A percentile compares a stretch with the other conserved stretches of the same genome.
Conservation (phyloP, 2,113 vertebrate genomes). For the Microtus pennsylvanicus region DNA sequence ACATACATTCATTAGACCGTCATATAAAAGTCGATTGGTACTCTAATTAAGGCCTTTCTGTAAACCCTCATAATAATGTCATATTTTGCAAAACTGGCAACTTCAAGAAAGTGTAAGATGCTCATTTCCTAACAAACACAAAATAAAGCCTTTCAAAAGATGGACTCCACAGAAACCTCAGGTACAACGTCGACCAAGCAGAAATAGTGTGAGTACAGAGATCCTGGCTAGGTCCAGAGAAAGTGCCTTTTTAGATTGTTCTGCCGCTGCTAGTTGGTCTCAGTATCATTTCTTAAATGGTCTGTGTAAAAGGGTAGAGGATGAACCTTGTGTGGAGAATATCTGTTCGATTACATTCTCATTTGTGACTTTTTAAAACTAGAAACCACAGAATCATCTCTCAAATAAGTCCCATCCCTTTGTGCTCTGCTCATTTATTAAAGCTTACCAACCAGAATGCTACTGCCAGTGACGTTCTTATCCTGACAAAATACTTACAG, state of each 20-base stretch:
- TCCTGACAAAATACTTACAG: slow-evolving; percentile 8
- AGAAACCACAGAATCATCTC: slow-evolving; percentile 44
- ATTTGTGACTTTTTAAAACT: slow-evolving; percentile 63
- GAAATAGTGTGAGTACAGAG: slow-evolving; percentile 42
- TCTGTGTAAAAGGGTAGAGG: slow-evolving; percentile 60
- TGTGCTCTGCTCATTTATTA: slow-evolving; percentile 43
- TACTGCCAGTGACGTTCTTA: slow-evolving; percentile 6
- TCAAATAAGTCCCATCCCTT: slow-evolving; percentile 63
- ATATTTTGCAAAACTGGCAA: slow-evolving; percentile 42
- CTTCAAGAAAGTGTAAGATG: slow-evolving; percentile 37
- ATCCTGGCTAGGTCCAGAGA: slow-evolving; percentile 31
- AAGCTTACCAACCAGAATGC: slow-evolving; percentile 40
- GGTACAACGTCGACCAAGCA: slow-evolving; percentile 63
- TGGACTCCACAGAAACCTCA: slow-evolving; percentile 51
- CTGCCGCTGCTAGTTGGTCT: slow-evolving; percentile 52
- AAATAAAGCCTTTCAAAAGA: slow-evolving; percentile 66
- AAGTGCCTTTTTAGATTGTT: slow-evolving; percentile 56
- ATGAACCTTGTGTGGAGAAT: slow-evolving; percentile 52
- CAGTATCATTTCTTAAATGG: slow-evolving; percentile 69
- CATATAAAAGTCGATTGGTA: slow-evolving; percentile 64
- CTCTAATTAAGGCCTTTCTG: slow-evolving; percentile 55
- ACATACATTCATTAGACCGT: slow-evolving; percentile 50
- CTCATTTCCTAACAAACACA: slow-evolving; percentile 45
- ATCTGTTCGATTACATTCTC: slow-evolving; percentile 62
- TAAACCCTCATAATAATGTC: slow-evolving; percentile 23